A percentile compares a stretch with the other conserved stretches of the same genome.
These are phyloP conservation scores for Microctonus aethiopoides DNA, from an alignment of 2,888 invertebrate species.

Conservation along the genomic window DNA sequence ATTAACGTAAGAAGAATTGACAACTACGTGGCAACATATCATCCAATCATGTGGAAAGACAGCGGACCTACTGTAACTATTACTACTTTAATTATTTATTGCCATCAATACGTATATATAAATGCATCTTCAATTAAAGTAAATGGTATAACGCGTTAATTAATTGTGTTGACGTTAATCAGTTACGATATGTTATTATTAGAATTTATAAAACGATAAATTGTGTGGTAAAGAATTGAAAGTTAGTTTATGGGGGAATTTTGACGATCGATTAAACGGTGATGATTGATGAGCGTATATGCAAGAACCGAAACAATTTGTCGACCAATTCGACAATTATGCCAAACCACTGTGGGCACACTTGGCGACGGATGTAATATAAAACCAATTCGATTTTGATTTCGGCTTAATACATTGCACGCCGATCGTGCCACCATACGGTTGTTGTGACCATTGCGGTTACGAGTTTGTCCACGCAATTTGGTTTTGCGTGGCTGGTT, in stretches of 20 bases:
- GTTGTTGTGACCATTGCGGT: conserved; percentile 46
- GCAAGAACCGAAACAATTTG: conserved; percentile 40
- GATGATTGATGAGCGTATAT: conserved; percentile 36
- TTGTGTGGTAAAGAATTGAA: conserved; percentile 11
- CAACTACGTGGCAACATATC: conserved; percentile 5
- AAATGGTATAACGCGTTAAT: neutral
- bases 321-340: conserved; percentile 42
- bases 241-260: conserved; percentile 21
- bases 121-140: conserved; percentile 7
- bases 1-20: conserved; percentile 25
- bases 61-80: conserved; percentile 48
- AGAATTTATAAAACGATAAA: neutral
- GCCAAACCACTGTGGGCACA: conserved; percentile 32
- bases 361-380: conserved; percentile 33
- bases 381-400: conserved; percentile 47
- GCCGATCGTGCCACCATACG: conserved; percentile 37
- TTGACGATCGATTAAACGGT: conserved; percentile 28
- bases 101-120: neutral
- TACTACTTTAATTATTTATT: conserved; percentile 26
- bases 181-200: neutral
- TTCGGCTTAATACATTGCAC: conserved; percentile 46
- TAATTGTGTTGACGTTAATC: neutral
- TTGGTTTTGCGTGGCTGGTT: conserved; percentile 48
- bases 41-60: conserved; percentile 45
- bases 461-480: conserved; percentile 50